Base-by-base conservation (phyloP, 2,797 vertebrate species). In the Notolabrus celidotus region DNA sequence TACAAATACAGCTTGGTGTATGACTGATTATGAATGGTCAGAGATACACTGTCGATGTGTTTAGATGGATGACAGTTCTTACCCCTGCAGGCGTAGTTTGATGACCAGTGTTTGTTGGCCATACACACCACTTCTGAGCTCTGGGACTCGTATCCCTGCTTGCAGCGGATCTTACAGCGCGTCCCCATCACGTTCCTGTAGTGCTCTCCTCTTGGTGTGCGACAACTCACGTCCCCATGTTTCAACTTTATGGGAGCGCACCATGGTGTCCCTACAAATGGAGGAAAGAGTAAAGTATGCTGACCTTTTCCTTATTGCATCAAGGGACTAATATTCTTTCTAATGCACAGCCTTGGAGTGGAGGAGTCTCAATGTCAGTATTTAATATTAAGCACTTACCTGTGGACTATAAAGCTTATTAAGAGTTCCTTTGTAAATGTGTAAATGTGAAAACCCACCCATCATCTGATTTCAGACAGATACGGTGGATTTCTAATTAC, bases 191-290 rank as follows among this genome's bases (percentile, higher is more conserved):
- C 95, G 2, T 96, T 98, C 92, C 92, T 96, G 90, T 96, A 94
- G 86, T 96, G 94, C 39, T 94, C 95, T 56, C 96, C 96, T 49
- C 92, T 90, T 71, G 97, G 96, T 3, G 95, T 94, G 73, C 94
- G 95, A 77, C 98, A 99, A 88, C 95, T 96, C 42, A 95, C 95
- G 65, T 98, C 95, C 0, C 97, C 97, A 0, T 98, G 95, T 79
- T 98, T 99, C 80, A 98, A 93, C 90, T 98, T 99, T 81, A 98
- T 95, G 52, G 97, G 96, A 0, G 97, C 97, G 16, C 98, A 99
- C 97, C 97, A 99, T 0, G 97, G 96, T 7, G 94, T 93, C 76
- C 96, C 97, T 99, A 73, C 65, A 85, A 86, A 67, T 83, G 9
- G 17, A 63, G 39, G 9, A 41, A 50, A 76, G 5, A 22, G 36